Percentiles rank a stretch among this genome's conserved stretches.
Evolutionary conservation across 2,113 vertebrate species (phyloP).

Genomic region (Charina bottae): DNA sequence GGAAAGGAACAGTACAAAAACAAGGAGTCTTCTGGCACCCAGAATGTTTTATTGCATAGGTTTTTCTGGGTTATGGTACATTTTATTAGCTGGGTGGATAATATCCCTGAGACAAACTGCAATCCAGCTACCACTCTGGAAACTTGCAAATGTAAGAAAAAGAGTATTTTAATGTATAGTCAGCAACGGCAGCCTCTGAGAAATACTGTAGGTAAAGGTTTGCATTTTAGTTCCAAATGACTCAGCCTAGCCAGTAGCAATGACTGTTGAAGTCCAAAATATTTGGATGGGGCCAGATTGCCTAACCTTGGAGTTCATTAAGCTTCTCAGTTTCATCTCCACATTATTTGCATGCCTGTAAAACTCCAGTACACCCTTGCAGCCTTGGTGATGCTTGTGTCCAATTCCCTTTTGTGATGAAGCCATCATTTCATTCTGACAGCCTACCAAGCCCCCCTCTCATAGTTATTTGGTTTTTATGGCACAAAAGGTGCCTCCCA

Average conservation of each 20-base stretch:
- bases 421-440: constrained; percentile 67
- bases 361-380: background rate
- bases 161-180: background rate
- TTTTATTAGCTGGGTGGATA: background rate
- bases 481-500: constrained; percentile 76
- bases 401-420: constrained; percentile 43
- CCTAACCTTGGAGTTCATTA: background rate
- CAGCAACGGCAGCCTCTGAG: background rate
- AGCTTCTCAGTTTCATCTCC: background rate
- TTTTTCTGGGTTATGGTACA: background rate
- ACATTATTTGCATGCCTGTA: background rate
- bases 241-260: background rate
- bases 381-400: background rate
- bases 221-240: background rate
- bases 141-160: background rate
- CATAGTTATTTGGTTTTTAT: constrained; percentile 78
- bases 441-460: constrained; percentile 71
- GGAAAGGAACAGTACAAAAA: background rate
- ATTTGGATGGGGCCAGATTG: background rate
- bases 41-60: background rate
- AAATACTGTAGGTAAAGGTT: background rate
- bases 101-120: background rate
- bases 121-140: background rate
- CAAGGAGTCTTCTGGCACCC: background rate
- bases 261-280: background rate